These are phyloP conservation scores for Ursus arctos DNA, from an alignment of 2,113 vertebrate species.

Conservation along the genomic window DNA sequence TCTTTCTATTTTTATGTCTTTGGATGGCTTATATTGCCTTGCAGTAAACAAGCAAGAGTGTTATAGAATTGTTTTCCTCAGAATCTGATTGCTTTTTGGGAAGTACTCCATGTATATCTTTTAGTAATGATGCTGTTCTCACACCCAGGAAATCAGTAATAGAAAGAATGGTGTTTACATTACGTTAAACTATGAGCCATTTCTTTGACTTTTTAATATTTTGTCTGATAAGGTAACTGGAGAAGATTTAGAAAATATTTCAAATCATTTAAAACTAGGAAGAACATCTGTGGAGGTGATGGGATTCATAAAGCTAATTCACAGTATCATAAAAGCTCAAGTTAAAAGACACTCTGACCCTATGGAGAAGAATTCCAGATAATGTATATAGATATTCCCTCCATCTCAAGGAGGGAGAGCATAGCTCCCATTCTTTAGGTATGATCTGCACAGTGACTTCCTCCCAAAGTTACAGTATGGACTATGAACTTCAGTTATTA, in stretches of 20 bases:
- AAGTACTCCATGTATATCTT: neutral
- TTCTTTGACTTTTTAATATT: slow-evolving; percentile 32
- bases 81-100: neutral
- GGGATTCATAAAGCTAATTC: neutral
- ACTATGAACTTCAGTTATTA: neutral
- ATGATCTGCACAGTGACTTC: neutral
- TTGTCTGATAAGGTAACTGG: neutral
- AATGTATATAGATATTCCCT: neutral
- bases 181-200: slow-evolving; percentile 16
- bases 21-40: neutral
- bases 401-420: neutral
- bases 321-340: neutral
- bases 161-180: neutral
- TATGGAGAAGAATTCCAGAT: slow-evolving; percentile 23
- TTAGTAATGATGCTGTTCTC: neutral
- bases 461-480: neutral
- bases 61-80: neutral
- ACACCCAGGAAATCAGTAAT: slow-evolving; percentile 5
- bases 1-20: slow-evolving; percentile 61
- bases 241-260: slow-evolving; percentile 15
- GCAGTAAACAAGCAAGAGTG: neutral
- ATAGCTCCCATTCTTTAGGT: neutral
- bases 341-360: neutral
- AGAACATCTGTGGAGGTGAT: neutral
- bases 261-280: slow-evolving; percentile 47